Conservation (phyloP, 2,113 vertebrate species). For the Capreolus pygargus region DNA sequence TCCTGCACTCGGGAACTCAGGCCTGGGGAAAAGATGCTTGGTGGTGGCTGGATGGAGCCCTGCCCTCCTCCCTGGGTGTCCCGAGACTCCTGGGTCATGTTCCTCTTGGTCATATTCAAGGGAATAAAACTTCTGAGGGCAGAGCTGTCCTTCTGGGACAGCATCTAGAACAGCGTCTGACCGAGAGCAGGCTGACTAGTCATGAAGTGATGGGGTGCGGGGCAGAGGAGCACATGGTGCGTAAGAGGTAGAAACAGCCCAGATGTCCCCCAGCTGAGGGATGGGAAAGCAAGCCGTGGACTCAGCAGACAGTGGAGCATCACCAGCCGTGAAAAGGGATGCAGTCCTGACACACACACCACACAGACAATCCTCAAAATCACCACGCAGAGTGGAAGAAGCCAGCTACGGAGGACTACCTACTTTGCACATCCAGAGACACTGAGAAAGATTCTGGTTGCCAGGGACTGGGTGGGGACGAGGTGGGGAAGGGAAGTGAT, state of each 20-base stretch:
- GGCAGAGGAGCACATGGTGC: fast-evolving
- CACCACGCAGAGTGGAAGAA: fast-evolving
- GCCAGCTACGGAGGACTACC: neutral
- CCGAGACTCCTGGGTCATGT: neutral
- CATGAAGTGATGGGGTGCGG: fast-evolving
- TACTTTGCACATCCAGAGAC: fast-evolving
- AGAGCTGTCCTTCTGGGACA: neutral
- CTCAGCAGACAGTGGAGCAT: fast-evolving
- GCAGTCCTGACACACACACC: fast-evolving
- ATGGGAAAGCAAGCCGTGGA: fast-evolving
- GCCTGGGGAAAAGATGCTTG: no score
- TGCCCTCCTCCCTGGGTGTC: neutral
- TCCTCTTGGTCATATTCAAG: neutral
- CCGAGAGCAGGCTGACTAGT: fast-evolving
- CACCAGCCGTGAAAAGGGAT: fast-evolving
- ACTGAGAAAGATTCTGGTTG: fast-evolving
- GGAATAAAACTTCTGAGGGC: neutral
- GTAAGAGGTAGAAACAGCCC: no score
- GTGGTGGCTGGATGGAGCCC: neutral
- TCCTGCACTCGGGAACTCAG: neutral
- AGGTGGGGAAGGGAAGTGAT: fast-evolving
- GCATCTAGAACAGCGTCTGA: fast-evolving
- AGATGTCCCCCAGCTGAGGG: fast-evolving
- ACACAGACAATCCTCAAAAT: fast-evolving
- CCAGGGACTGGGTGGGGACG: fast-evolving